Evolutionary conservation across 1,140 invertebrate species (phyloP).

Genomic region (Drosophila lowei): DNA sequence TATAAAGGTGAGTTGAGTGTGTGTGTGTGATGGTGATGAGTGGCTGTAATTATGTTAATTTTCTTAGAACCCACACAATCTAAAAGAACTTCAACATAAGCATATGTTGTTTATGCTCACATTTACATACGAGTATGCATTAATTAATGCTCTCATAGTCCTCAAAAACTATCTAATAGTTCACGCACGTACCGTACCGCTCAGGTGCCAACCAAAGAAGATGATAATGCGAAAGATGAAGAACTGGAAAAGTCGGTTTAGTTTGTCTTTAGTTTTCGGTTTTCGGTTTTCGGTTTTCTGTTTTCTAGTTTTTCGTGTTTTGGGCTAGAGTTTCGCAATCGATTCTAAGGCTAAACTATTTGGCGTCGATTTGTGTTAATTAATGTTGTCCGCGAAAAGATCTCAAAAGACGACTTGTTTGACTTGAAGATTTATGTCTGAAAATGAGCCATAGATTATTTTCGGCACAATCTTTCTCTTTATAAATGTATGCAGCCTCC

Average conservation of each 20-base stretch:
- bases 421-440: constrained; percentile 58
- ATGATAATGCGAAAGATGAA: constrained; percentile 33
- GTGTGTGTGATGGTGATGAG: constrained; percentile 1
- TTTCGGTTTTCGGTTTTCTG: constrained; percentile 35
- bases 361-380: constrained; percentile 58
- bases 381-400: constrained; percentile 57
- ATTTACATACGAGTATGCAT: constrained; percentile 10
- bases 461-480: constrained; percentile 38
- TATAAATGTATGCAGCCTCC: neutral
- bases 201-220: constrained; percentile 7
- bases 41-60: constrained; percentile 39
- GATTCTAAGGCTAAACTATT: constrained; percentile 69
- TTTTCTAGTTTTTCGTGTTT: constrained; percentile 71
- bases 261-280: constrained; percentile 8
- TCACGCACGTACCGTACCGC: constrained; percentile 34
- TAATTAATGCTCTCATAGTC: constrained; percentile 33
- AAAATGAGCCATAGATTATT: constrained; percentile 41
- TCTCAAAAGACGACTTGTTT: constrained; percentile 34
- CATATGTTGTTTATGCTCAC: constrained; percentile 29
- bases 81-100: constrained; percentile 7
- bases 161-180: constrained; percentile 45
- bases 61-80: neutral
- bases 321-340: constrained; percentile 43
- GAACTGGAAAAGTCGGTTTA: constrained; percentile 46
- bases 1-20: constrained; percentile 1